Base-by-base conservation (phyloP, 2,888 invertebrate genomes). In the Prionchulus punctatus region DNA sequence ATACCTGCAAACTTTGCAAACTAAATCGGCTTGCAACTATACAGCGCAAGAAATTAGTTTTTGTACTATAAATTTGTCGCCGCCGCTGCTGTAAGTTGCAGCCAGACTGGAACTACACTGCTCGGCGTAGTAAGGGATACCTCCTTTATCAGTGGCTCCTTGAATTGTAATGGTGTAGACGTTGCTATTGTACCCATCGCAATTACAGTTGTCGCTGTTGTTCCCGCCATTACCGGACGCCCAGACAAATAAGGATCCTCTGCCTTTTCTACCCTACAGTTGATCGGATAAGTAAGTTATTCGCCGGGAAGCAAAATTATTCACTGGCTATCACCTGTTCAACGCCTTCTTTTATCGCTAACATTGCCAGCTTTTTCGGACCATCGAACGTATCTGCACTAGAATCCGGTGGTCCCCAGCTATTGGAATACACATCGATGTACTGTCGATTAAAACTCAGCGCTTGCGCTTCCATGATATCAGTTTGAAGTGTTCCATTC, bases 121-220 rank as follows among this genome's bases (percentile, higher is more conserved):
- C 73, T 98, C 96, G 63, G 70, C 68, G 83, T 82, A 30, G 90
- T 90, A 68, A 82, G 84, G 78, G 85, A 92, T 60, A 85, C 91
- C 69, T 26, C 76, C 76, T 50, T 73, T 71, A 65, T 78, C 77
- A 23, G 78, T 76, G 18, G 76, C 77, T 66, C 91, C 90, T 57
- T 89, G 90, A 74, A 98, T 94, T 50, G 91, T 91, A 65, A 98
- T 77, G 23, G 96, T 98, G 84, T 92, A 94, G 69, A 98, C 96
- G 58, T 90, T 90, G 77, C 96, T 98, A 56, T 96, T 96, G 75
- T 98, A 98, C 28, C 96, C 96, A 73, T 98, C 98, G 75, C 96
- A 98, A 74, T 96, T 96, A 76, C 98, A 98, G 73, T 91, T 92
- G 73, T 92, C 92, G 65, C 85, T 64, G 57, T 70, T 67, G 57